phyloP scores from a whole-genome alignment of 1,140 invertebrate genomes.

The Calephelis virginiensis region DNA sequence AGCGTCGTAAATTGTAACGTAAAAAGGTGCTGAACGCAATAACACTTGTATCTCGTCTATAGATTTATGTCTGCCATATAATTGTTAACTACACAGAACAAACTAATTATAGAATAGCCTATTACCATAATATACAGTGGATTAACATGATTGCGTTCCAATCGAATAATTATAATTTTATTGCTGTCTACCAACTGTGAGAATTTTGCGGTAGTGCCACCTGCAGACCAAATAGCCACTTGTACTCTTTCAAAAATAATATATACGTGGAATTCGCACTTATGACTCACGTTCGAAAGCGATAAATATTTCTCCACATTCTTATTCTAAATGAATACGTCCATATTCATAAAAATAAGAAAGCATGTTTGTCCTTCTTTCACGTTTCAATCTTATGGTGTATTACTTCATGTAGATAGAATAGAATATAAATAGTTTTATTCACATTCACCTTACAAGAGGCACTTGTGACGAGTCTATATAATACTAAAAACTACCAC shows the following conservation, averaged over 20 bases:
- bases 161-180: slow-evolving; percentile 4
- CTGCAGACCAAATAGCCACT: neutral
- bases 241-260: too few relatives aligned
- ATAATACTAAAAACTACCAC: too few relatives aligned
- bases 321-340: too few relatives aligned
- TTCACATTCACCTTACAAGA: too few relatives aligned
- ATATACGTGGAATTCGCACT: neutral
- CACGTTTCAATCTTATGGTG: too few relatives aligned
- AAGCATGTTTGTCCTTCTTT: too few relatives aligned
- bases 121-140: slow-evolving; percentile 1
- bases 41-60: neutral
- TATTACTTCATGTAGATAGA: too few relatives aligned
- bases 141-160: slow-evolving; percentile 7
- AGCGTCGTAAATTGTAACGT: slow-evolving; percentile 11
- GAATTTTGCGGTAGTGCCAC: neutral
- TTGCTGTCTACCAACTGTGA: neutral
- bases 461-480: too few relatives aligned
- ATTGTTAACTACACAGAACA: slow-evolving; percentile 12
- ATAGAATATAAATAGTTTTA: too few relatives aligned
- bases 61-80: slow-evolving; percentile 16
- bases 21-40: slow-evolving; percentile 12
- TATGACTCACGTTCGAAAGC: too few relatives aligned
- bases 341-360: too few relatives aligned
- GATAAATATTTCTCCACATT: too few relatives aligned
- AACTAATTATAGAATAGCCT: slow-evolving; percentile 7